These are phyloP conservation scores for Drymonia ruficornis DNA, from an alignment of 2,888 invertebrate genomes.

Conservation along the genomic window DNA sequence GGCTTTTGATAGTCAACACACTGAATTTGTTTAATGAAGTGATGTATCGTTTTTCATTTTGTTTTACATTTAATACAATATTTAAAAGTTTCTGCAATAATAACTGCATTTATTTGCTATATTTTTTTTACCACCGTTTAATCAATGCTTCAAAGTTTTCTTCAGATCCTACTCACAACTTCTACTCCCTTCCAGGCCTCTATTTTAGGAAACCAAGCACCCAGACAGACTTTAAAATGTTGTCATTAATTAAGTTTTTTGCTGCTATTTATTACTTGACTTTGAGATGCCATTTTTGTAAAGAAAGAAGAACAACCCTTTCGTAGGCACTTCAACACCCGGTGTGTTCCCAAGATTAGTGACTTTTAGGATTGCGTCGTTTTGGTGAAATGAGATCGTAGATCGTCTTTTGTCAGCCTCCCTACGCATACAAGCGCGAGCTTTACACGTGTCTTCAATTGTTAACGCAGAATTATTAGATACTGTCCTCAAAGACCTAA, in stretches of 20 bases:
- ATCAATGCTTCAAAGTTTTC: not conserved
- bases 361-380: conserved; percentile 31
- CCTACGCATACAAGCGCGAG: conserved; percentile 11
- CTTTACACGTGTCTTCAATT: conserved; percentile 25
- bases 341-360: conserved; percentile 9
- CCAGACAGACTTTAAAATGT: too few relatives aligned
- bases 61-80: too few relatives aligned
- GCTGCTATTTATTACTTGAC: too few relatives aligned
- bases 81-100: too few relatives aligned
- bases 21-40: not conserved
- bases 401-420: conserved; percentile 36
- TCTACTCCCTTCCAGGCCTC: too few relatives aligned
- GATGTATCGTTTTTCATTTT: too few relatives aligned
- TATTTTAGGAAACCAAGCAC: too few relatives aligned
- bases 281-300: too few relatives aligned
- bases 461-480: conserved; percentile 24
- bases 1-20: not conserved
- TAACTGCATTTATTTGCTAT: too few relatives aligned
- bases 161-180: not conserved
- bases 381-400: conserved; percentile 37
- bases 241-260: too few relatives aligned
- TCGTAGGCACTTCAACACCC: not conserved
- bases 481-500: conserved; percentile 11
- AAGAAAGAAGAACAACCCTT: too few relatives aligned
- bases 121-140: too few relatives aligned